Percentiles rank a stretch among this genome's conserved stretches.
Evolutionary conservation across 2,113 vertebrate genomes (phyloP).

Genomic region (Neopipo cinnamomea): DNA sequence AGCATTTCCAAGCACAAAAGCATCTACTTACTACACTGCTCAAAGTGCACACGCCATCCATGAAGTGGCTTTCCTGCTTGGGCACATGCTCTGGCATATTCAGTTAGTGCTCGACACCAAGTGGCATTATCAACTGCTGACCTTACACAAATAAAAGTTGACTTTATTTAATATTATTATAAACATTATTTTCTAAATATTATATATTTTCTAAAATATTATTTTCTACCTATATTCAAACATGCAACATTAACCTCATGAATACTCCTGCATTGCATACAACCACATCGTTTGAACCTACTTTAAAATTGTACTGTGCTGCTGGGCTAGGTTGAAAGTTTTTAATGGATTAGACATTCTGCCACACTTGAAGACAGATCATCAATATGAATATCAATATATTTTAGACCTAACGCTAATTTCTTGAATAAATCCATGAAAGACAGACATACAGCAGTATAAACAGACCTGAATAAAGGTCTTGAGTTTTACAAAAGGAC

Average conservation of each 20-base stretch:
- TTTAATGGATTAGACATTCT: not conserved
- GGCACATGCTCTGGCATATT: conserved; percentile 91
- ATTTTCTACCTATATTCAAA: not conserved
- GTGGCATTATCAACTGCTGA: conserved; percentile 78
- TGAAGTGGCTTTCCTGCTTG: conserved; percentile 88
- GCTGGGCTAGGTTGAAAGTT: not conserved
- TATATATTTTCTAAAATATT: too few relatives aligned
- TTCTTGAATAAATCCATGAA: not conserved
- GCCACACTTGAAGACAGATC: not conserved
- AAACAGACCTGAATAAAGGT: not conserved
- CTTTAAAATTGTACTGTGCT: not conserved
- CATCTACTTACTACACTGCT: conserved; percentile 82
- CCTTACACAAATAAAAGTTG: conserved; percentile 69
- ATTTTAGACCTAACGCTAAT: not conserved
- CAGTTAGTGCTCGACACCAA: conserved; percentile 88
- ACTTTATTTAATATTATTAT: too few relatives aligned
- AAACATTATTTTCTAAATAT: too few relatives aligned
- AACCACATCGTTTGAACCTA: not conserved
- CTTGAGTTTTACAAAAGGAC: not conserved
- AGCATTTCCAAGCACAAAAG: not conserved
- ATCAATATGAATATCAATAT: not conserved
- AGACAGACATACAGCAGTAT: not conserved
- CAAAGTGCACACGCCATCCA: conserved; percentile 84
- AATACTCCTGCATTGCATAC: not conserved
- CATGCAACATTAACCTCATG: not conserved